A percentile compares a stretch with the other conserved stretches of the same genome.
These are phyloP conservation scores for Panurus biarmicus DNA, from an alignment of 2,113 vertebrate species.

Conservation along the genomic window DNA sequence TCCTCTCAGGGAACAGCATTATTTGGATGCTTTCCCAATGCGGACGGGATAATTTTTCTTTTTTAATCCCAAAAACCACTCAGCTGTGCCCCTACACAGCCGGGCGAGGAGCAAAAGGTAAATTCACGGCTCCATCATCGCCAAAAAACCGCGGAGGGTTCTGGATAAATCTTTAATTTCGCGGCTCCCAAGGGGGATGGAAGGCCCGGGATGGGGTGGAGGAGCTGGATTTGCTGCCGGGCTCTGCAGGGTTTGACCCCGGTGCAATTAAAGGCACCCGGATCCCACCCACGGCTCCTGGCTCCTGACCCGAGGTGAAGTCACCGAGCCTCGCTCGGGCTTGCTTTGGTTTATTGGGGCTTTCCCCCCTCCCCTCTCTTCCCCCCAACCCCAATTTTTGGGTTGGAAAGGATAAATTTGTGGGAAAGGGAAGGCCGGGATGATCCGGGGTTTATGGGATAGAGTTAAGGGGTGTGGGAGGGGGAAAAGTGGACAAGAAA, in stretches of 20 bases:
- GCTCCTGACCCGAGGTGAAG: neutral
- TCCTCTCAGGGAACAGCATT: neutral
- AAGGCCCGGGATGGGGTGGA: too few species aligned
- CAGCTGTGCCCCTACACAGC: accelerated
- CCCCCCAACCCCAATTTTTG: neutral
- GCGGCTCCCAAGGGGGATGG: too few species aligned
- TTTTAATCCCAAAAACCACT: neutral
- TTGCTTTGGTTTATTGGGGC: too few species aligned
- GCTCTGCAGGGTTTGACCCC: neutral
- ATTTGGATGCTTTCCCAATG: neutral
- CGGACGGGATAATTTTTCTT: neutral
- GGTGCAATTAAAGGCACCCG: neutral
- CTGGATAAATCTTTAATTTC: neutral
- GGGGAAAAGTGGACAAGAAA: neutral
- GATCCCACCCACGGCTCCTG: neutral
- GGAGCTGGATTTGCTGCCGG: neutral
- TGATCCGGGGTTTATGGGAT: neutral
- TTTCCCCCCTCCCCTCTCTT: accelerated
- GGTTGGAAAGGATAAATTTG: neutral
- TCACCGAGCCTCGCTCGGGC: neutral
- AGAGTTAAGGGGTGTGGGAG: neutral
- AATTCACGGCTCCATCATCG: too few species aligned
- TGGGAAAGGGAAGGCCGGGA: neutral
- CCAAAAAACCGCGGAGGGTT: too few species aligned
- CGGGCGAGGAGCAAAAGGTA: neutral